A percentile compares a stretch with the other conserved stretches of the same genome.
phyloP scores from a whole-genome alignment of 2,888 invertebrate genomes.

The Callinectes sapidus region DNA sequence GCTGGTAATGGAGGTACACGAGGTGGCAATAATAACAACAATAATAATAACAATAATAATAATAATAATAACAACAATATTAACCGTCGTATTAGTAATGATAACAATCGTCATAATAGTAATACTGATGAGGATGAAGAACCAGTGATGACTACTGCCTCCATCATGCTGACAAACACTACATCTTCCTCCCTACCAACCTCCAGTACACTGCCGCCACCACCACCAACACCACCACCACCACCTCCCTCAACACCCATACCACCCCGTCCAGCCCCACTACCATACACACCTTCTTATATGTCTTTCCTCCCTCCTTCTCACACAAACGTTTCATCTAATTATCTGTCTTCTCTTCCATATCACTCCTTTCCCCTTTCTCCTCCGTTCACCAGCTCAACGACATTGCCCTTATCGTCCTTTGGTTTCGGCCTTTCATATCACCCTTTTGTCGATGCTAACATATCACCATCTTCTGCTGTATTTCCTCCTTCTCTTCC shows the following conservation, averaged over 20 bases:
- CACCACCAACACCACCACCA: background rate
- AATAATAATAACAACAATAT: slow-evolving; percentile 6
- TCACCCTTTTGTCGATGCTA: background rate
- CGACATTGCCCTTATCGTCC: background rate
- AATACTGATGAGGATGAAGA: background rate
- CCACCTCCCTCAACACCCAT: background rate
- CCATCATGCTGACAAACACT: background rate
- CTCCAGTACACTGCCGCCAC: background rate
- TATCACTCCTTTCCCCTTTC: background rate
- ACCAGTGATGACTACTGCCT: background rate
- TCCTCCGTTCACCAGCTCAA: background rate
- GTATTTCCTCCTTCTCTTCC: background rate
- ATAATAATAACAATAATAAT: slow-evolving; percentile 17
- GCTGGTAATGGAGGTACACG: background rate
- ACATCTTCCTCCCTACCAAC: background rate
- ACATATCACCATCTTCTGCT: background rate
- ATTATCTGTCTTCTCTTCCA: background rate
- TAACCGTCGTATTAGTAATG: background rate
- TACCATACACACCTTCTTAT: background rate
- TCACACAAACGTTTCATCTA: background rate
- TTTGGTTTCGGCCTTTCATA: background rate
- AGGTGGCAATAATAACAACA: background rate
- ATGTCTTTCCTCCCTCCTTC: background rate
- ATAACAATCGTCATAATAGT: background rate
- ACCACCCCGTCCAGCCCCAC: background rate